These are phyloP conservation scores for Ennomos erosarius DNA, from an alignment of 2,888 invertebrate genomes.

Conservation along the genomic window DNA sequence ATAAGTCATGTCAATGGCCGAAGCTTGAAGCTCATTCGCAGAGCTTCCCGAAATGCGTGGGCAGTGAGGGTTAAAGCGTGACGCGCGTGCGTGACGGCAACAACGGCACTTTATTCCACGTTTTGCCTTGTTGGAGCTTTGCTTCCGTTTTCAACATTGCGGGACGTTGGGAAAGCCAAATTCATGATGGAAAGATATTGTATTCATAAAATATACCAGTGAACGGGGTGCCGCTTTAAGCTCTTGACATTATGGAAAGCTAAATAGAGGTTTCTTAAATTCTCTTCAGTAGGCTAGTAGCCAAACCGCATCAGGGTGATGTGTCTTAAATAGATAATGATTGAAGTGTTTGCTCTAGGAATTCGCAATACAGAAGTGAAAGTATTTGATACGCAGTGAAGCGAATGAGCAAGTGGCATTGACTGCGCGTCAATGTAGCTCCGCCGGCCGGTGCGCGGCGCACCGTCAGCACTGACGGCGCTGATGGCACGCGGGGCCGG, in stretches of 20 bases:
- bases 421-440: constrained; percentile 35
- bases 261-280: background rate
- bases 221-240: no score
- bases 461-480: no score
- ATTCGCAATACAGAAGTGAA: constrained; percentile 23
- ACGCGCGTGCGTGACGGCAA: constrained; percentile 45
- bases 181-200: background rate
- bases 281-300: background rate
- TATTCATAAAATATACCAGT: no score
- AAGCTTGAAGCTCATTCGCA: constrained; percentile 37
- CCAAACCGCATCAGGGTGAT: background rate
- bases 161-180: constrained; percentile 1
- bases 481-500: no score
- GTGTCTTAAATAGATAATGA: constrained; percentile 6
- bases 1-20: constrained; percentile 46
- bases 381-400: constrained; percentile 24
- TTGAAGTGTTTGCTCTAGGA: constrained; percentile 14
- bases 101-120: constrained; percentile 23
- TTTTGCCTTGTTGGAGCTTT: constrained; percentile 23
- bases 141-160: constrained; percentile 18
- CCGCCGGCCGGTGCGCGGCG: constrained; percentile 5
- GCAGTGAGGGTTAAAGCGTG: constrained; percentile 42
- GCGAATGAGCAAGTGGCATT: constrained; percentile 43
- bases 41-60: constrained; percentile 29
- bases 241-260: constrained; percentile 7